Base-by-base conservation (phyloP, 2,888 invertebrate genomes). In the Luffia ferchaultella region DNA sequence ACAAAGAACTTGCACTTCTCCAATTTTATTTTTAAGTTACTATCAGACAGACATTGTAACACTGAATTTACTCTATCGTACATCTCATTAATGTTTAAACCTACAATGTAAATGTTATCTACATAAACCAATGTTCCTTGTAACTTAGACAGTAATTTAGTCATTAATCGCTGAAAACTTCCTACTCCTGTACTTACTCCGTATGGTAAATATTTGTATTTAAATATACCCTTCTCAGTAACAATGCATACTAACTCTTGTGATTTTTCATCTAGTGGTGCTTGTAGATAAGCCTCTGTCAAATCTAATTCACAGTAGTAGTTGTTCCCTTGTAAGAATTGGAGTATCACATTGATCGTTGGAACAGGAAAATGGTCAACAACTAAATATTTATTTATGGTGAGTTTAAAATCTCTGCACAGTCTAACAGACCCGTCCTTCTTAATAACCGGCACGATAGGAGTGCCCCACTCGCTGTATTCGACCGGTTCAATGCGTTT, bases 271-370 rank as follows among this genome's bases (percentile, higher is more conserved):
- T 20, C 45, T 18, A 45, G 16, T 16, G 44, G 20, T 2, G 17
- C 41, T 16, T 46, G 50, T 18, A 50, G 19, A 19, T 50, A 50
- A 17, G 50, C 50, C 18, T 45, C 18, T 41, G 50, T 56, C 9
- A 57, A 19, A 16, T 58, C 58, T 3, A 58, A 48, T 42, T 55
- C 55, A 30, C 55, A 56, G 51, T 42, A 58, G 49, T 52, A 55
- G 49, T 55, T 46, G 9, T 50, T 52, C 0, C 46, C 17, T 30
- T 47, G 50, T 41, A 55, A 20, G 5, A 30, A 44, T 16, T 49
- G 17, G n/a, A 55, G 49, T 18, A 53, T 53, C 5, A 49, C 49
- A 1, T 53, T 49, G 2, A 53, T 19, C n/a, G 42, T 48, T 2
- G 51, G 49, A 2, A 51, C 20, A 0, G 49, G 53, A 30, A 40